phyloP scores from a whole-genome alignment of 2,888 invertebrate species.

The Parnassius glacialis region DNA sequence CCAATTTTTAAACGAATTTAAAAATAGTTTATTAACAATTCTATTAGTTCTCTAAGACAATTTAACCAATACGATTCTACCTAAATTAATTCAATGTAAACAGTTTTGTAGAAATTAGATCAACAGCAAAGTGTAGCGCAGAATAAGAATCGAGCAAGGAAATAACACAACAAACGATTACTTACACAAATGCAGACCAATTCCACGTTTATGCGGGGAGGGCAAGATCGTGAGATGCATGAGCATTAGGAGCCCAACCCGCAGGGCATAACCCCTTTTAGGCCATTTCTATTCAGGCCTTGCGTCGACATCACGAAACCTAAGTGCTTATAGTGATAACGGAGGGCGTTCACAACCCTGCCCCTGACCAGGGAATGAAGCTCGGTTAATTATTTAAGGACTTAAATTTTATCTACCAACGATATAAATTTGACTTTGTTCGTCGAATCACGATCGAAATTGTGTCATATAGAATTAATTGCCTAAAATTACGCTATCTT shows the following conservation, averaged over 20 bases:
- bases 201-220: slow-evolving; percentile 45
- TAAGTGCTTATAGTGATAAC: slow-evolving; percentile 67
- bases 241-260: slow-evolving; percentile 35
- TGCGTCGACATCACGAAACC: slow-evolving; percentile 46
- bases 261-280: slow-evolving; percentile 44
- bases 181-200: slow-evolving; percentile 54
- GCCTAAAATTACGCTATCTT: slow-evolving; percentile 5
- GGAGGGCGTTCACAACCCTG: slow-evolving; percentile 36
- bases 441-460: slow-evolving; percentile 15
- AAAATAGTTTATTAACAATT: too few species aligned
- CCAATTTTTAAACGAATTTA: too few species aligned
- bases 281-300: slow-evolving; percentile 65
- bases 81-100: too few species aligned
- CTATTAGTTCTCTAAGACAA: too few species aligned
- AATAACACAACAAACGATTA: slow-evolving; percentile 60
- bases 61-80: too few species aligned
- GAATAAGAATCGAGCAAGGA: slow-evolving; percentile 37
- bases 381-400: slow-evolving; percentile 41
- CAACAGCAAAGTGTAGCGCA: slow-evolving; percentile 6
- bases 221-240: slow-evolving; percentile 61
- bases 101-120: slow-evolving; percentile 26
- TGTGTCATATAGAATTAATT: slow-evolving; percentile 14
- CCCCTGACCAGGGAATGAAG: slow-evolving; percentile 43
- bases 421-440: slow-evolving; percentile 20
- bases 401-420: slow-evolving; percentile 20